These are phyloP conservation scores for Oscheius sp. DNA, from an alignment of 2,888 invertebrate species.

Conservation along the genomic window DNA sequence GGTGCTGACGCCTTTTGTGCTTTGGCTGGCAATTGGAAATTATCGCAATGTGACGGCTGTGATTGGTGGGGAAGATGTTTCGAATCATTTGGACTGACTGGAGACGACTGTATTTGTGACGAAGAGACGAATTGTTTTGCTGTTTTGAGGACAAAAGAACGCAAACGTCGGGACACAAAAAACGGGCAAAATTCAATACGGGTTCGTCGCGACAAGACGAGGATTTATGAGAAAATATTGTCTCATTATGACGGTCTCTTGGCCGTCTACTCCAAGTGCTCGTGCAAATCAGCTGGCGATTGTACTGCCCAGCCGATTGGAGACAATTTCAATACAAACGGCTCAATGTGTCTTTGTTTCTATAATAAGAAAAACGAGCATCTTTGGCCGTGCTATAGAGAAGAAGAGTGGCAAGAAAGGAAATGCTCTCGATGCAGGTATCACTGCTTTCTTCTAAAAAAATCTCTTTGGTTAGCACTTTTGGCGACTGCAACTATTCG, in stretches of 20 bases:
- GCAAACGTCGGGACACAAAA: slow-evolving; percentile 1
- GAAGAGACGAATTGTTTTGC: slow-evolving; percentile 25
- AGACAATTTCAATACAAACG: slow-evolving; percentile 46
- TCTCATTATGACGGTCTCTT: slow-evolving; percentile 60
- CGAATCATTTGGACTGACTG: background rate
- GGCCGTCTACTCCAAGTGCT: slow-evolving; percentile 63
- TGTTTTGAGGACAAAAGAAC: background rate
- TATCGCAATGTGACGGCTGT: slow-evolving; percentile 29
- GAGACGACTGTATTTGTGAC: slow-evolving; percentile 32
- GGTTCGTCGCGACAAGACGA: slow-evolving; percentile 38
- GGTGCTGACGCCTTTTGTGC: slow-evolving; percentile 5
- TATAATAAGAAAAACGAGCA: slow-evolving; percentile 67
- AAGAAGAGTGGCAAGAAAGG: slow-evolving; percentile 58
- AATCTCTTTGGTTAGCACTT: too few species aligned
- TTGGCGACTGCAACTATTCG: slow-evolving; percentile 63
- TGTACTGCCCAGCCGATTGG: slow-evolving; percentile 28
- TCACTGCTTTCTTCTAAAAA: too few species aligned
- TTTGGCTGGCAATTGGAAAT: background rate
- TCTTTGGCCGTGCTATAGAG: slow-evolving; percentile 65
- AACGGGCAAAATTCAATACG: slow-evolving; percentile 27
- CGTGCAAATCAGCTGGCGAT: slow-evolving; percentile 42
- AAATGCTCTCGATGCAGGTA: slow-evolving; percentile 60
- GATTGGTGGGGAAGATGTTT: slow-evolving; percentile 38
- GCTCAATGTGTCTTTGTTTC: slow-evolving; percentile 62
- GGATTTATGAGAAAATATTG: slow-evolving; percentile 61